These are phyloP conservation scores for Diabrotica undecimpunctata DNA, from an alignment of 1,140 invertebrate genomes.

Conservation along the genomic window DNA sequence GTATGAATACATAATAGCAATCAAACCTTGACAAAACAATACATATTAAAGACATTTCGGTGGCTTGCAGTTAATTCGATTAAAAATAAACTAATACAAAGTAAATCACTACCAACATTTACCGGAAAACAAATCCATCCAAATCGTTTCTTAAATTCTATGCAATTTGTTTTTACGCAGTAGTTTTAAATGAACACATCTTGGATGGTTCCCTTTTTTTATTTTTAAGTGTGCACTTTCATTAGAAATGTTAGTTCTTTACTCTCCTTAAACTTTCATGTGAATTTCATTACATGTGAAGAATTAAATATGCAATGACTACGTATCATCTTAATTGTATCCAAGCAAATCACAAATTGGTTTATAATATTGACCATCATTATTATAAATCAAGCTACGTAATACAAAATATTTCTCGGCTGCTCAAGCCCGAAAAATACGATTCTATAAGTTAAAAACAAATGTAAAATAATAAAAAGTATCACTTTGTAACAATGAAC, in stretches of 20 bases:
- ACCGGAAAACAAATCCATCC: too few species aligned
- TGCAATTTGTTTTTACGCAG: too few species aligned
- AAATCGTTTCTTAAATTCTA: too few species aligned
- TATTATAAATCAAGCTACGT: constrained; percentile 16
- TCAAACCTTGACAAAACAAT: too few species aligned
- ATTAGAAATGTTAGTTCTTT: not conserved
- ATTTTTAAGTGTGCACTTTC: not conserved
- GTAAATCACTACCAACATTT: too few species aligned
- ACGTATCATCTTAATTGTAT: not conserved
- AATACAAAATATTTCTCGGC: constrained; percentile 36
- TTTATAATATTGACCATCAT: constrained; percentile 16
- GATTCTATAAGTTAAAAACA: constrained; percentile 32
- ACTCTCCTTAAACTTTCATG: not conserved
- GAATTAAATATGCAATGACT: not conserved
- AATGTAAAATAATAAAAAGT: constrained; percentile 38
- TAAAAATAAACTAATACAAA: too few species aligned
- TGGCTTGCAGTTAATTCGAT: too few species aligned
- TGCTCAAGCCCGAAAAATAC: constrained; percentile 22
- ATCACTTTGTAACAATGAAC: constrained; percentile 46
- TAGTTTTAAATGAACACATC: not conserved
- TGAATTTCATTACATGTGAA: not conserved
- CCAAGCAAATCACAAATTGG: not conserved
- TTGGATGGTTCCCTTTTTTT: not conserved
- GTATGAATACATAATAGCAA: too few species aligned
- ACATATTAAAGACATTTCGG: too few species aligned